Base-by-base conservation (phyloP, 2,113 vertebrate genomes). In the Trogon melanurus region DNA sequence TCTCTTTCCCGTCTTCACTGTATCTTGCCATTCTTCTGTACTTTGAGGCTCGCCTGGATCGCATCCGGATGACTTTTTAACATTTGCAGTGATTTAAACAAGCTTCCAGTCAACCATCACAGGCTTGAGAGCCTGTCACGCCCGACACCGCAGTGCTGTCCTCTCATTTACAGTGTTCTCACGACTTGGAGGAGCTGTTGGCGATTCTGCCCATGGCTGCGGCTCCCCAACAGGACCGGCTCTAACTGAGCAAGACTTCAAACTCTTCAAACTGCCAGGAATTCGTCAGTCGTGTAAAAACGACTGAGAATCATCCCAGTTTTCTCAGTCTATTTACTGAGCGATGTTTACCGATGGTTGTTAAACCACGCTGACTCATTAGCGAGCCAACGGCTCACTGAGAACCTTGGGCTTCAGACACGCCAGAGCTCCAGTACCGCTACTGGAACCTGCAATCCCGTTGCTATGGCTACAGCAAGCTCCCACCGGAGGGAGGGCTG, bases 381-480 rank as follows among this genome's bases (percentile, higher is more conserved):
- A 97, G 82, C 13, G 10, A 97, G 93, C 81, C 73, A 90, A 94
- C 45, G 41, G 13, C 95, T 90, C 82, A 92, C 60, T 85, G 79
- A 96, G 47, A 89, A 93, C 72, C 69, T 78, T 51, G 72, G 54
- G 88, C 84, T 85, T 65, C 78, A 85, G 94, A 51, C 25, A 6
- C 60, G 79, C 38, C 92, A 91, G 90, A 74, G 41, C 75, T 93
- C 93, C 85, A 79, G 95, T 88, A 94, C 13, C 85, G 89, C 69
- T 78, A 81, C 18, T 15, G 25, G 54, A 89, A 97, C 58, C 83
- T 58, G 89, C 80, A 87, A 41, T 81, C 67, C 93, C 4, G 98
- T 98, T 98, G 94, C 97, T 41, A 98, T 96, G 96, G 94, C 88
- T 93, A 97, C 97, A 61, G 12, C 45, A 91, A 91, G 53, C 58